Conservation (phyloP, 2,797 vertebrate species). For the Tadarida brasiliensis region DNA sequence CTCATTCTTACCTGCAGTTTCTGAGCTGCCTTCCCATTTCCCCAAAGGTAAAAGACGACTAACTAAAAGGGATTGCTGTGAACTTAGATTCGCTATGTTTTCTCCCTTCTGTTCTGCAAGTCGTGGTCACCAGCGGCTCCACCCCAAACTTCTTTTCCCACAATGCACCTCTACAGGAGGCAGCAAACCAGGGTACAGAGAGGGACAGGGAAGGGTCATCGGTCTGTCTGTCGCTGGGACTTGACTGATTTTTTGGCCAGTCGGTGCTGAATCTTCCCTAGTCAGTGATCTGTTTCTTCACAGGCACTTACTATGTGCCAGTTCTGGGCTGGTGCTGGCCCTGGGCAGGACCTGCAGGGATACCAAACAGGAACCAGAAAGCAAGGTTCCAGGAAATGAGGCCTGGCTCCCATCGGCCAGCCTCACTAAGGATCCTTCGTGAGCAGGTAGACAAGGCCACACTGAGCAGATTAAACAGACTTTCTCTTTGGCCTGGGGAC, state of each 20-base stretch:
- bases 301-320: background rate
- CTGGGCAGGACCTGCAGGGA: background rate
- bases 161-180: background rate
- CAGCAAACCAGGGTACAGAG: background rate
- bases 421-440: background rate
- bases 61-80: background rate
- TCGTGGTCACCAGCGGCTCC: background rate
- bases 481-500: background rate
- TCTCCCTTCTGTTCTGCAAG: background rate
- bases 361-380: conserved; percentile 19
- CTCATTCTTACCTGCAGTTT: background rate
- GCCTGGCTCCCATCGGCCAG: background rate
- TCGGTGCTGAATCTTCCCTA: background rate
- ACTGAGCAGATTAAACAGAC: background rate
- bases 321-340: background rate
- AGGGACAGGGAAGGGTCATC: background rate
- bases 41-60: background rate
- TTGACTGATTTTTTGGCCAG: background rate
- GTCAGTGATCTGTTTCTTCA: background rate
- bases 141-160: background rate
- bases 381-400: conserved; percentile 45
- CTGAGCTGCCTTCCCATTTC: background rate
- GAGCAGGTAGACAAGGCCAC: background rate
- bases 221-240: background rate
- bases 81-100: background rate